phyloP scores from a whole-genome alignment of 2,888 invertebrate genomes.

The Xiphydria camelus region DNA sequence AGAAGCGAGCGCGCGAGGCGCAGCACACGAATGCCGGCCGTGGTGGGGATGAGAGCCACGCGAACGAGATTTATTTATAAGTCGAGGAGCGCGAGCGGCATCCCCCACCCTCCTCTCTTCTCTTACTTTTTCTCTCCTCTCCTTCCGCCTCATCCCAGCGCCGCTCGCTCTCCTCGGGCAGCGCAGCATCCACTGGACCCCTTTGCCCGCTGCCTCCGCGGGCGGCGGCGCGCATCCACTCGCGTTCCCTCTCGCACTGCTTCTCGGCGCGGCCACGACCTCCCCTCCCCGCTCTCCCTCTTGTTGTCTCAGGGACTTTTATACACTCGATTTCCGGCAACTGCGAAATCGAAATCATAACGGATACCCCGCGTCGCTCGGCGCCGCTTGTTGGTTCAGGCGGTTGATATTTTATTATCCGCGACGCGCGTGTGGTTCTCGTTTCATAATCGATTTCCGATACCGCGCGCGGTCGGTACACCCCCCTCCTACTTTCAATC shows the following conservation, averaged over 20 bases:
- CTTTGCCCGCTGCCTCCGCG: constrained; percentile 9
- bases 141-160: constrained; percentile 20
- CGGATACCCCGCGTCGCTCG: not conserved
- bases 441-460: not conserved
- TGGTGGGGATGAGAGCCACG: constrained; percentile 55
- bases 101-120: constrained; percentile 6
- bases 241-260: constrained; percentile 15
- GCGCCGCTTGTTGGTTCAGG: constrained; percentile 2
- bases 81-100: constrained; percentile 42
- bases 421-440: not conserved
- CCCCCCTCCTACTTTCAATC: not conserved
- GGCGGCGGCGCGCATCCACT: too few relatives aligned
- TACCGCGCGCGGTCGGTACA: too few relatives aligned
- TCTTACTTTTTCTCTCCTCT: constrained; percentile 3
- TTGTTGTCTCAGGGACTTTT: constrained; percentile 2
- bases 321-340: constrained; percentile 4
- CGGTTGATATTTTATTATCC: constrained; percentile 1
- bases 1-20: constrained; percentile 19
- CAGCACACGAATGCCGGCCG: too few relatives aligned
- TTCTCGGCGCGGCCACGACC: not conserved
- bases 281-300: constrained; percentile 13
- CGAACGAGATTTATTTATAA: constrained; percentile 59
- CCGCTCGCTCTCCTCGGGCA: constrained; percentile 17
- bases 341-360: not conserved
- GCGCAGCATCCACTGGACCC: constrained; percentile 13